Conservation (phyloP, 2,113 vertebrate genomes). For the Amphiprion ocellaris region DNA sequence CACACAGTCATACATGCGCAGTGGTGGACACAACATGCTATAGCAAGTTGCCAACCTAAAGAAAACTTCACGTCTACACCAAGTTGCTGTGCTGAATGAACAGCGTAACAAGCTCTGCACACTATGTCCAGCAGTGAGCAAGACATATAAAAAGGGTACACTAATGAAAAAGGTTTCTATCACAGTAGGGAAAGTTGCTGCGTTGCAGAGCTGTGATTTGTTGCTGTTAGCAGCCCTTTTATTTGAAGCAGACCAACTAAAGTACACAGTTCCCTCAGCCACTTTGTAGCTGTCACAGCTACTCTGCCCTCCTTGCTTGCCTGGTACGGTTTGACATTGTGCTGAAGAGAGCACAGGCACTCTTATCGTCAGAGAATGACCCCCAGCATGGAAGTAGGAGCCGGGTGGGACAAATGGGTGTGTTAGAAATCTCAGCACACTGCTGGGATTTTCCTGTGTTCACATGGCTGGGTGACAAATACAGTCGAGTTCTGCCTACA, state of each 20-base stretch:
- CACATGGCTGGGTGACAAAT: conserved; percentile 61
- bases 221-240: conserved; percentile 72
- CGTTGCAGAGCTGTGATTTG: conserved; percentile 72
- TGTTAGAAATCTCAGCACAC: conserved; percentile 58
- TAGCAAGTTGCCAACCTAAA: conserved; percentile 50
- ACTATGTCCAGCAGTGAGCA: conserved; percentile 40
- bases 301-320: conserved; percentile 58
- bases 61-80: conserved; percentile 43
- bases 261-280: conserved; percentile 77
- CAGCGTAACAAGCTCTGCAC: conserved; percentile 47
- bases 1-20: conserved; percentile 31
- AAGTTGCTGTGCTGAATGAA: conserved; percentile 50
- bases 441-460: conserved; percentile 61
- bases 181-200: conserved; percentile 67
- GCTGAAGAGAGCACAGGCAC: conserved; percentile 66
- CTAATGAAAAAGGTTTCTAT: conserved; percentile 69
- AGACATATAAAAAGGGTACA: conserved; percentile 59
- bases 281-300: conserved; percentile 78
- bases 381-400: conserved; percentile 55
- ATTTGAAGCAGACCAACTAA: conserved; percentile 73
- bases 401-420: conserved; percentile 61
- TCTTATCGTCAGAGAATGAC: conserved; percentile 67
- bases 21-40: conserved; percentile 30
- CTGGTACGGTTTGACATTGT: conserved; percentile 70
- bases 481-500: conserved; percentile 39